Conservation (phyloP, 2,888 invertebrate species). For the Drosophila leonis region DNA sequence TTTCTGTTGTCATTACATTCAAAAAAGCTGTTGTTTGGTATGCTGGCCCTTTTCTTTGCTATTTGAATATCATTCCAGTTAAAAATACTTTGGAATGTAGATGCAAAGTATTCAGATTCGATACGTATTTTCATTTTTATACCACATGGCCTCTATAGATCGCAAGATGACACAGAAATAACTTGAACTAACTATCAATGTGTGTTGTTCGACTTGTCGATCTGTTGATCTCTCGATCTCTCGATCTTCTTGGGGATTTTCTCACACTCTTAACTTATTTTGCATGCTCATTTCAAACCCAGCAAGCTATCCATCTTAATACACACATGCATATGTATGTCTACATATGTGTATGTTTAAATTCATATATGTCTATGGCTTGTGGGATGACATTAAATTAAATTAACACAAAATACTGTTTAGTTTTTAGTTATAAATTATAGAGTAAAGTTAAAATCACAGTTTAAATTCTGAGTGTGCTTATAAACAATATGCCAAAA, state of each 20-base stretch:
- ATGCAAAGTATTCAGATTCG: conserved; percentile 35
- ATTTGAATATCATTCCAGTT: conserved; percentile 18
- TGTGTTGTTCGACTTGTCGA: conserved; percentile 8
- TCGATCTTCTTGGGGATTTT: background rate
- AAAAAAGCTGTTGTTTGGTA: background rate
- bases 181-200: conserved; percentile 1
- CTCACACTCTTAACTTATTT: conserved; percentile 8
- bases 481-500: background rate
- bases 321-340: background rate
- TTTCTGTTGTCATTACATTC: background rate
- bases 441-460: conserved; percentile 27
- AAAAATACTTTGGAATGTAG: conserved; percentile 35
- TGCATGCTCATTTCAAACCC: background rate
- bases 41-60: conserved; percentile 1
- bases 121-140: conserved; percentile 60
- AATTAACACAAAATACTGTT: conserved; percentile 13
- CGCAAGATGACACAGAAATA: conserved; percentile 20
- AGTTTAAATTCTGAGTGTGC: background rate
- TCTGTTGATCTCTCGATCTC: background rate
- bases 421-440: conserved; percentile 4
- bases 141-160: conserved; percentile 55
- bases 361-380: background rate
- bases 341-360: background rate
- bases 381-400: background rate
- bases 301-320: background rate